phyloP scores from a whole-genome alignment of 2,113 vertebrate species.

The Calonectris borealis region DNA sequence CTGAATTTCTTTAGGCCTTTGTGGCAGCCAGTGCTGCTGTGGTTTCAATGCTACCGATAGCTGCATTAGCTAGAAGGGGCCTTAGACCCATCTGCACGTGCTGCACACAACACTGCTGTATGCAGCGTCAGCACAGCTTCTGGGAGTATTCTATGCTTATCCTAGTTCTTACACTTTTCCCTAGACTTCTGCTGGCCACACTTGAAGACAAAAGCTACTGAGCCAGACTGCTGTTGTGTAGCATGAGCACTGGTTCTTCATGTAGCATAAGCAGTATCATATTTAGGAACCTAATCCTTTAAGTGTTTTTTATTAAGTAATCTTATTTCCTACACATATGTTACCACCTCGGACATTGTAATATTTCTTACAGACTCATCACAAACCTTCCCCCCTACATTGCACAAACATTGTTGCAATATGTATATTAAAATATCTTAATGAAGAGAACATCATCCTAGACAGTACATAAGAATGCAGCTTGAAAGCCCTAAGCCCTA shows the following conservation, averaged over 20 bases:
- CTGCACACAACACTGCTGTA: background rate
- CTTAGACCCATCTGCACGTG: background rate
- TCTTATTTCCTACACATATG: background rate
- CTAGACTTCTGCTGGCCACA: background rate
- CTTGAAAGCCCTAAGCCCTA: background rate
- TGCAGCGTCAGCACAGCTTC: background rate
- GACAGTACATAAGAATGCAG: background rate
- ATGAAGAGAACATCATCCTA: background rate
- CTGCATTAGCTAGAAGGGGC: background rate
- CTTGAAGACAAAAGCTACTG: background rate
- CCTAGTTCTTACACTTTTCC: background rate
- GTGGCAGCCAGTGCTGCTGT: background rate
- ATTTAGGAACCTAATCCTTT: background rate
- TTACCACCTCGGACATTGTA: background rate
- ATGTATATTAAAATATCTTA: background rate
- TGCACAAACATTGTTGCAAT: background rate
- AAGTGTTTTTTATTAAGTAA: background rate
- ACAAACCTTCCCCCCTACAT: background rate
- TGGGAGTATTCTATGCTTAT: background rate
- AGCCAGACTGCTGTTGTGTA: background rate
- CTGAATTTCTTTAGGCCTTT: background rate
- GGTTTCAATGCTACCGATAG: background rate
- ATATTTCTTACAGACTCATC: background rate
- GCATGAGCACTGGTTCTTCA: background rate
- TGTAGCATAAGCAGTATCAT: background rate